Conservation (phyloP, 2,888 invertebrate genomes). For the Keiferia lycopersicella region DNA sequence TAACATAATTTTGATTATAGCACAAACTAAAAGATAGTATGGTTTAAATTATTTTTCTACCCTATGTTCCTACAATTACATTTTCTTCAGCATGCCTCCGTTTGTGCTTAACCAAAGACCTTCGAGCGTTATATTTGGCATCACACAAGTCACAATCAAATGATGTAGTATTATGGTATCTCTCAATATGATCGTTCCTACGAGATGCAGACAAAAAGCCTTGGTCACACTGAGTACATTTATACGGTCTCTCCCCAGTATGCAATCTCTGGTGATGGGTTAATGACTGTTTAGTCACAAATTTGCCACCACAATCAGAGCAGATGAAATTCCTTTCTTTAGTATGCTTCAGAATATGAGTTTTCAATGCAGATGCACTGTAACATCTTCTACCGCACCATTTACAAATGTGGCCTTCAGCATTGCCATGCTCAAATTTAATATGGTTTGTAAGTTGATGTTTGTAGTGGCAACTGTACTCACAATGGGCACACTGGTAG, state of each 20-base stretch:
- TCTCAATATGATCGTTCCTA: conserved; percentile 26
- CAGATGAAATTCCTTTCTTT: conserved; percentile 27
- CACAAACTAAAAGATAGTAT: too few species aligned
- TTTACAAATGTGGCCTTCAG: conserved; percentile 23
- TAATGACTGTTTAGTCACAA: conserved; percentile 28
- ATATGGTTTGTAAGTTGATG: conserved; percentile 27
- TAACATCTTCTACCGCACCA: conserved; percentile 29
- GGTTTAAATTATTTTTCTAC: too few species aligned
- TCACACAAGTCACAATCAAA: conserved; percentile 28
- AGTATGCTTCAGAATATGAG: conserved; percentile 28
- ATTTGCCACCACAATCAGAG: conserved; percentile 25
- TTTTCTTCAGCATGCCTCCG: conserved; percentile 38
- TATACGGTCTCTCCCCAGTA: conserved; percentile 28
- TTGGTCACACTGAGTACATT: conserved; percentile 26
- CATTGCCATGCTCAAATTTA: conserved; percentile 22
- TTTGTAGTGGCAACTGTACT: conserved; percentile 22
- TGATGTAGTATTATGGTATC: conserved; percentile 15
- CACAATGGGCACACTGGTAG: conserved; percentile 24
- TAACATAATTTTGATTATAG: too few species aligned
- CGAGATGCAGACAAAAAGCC: conserved; percentile 28
- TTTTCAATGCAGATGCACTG: conserved; percentile 24
- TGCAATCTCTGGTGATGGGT: conserved; percentile 26
- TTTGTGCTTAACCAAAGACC: conserved; percentile 26
- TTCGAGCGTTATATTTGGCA: conserved; percentile 26
- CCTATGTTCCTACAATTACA: background rate